Evolutionary conservation across 2,113 vertebrate species (phyloP), one percentile per base, ranked within the genome.

Genomic region (Pelodiscus sinensis): DNA sequence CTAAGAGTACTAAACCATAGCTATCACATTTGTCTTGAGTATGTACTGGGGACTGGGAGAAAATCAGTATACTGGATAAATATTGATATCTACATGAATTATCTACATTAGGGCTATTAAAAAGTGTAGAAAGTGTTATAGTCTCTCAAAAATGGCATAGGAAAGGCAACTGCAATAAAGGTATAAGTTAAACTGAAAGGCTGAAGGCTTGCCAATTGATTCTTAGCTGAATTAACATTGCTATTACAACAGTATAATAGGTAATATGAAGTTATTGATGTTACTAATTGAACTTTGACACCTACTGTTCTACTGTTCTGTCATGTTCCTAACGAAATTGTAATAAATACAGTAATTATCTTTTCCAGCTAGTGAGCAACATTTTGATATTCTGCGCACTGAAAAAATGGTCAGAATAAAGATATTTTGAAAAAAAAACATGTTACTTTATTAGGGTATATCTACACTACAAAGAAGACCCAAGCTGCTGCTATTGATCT

Each of bases 201-300:
- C 71, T 84, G 58, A 82, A 91, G 82, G 55, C 89, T 94, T 90
- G 82, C 84, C 65, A 92, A 80, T 9, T 79, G 82, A 78, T 58
- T 96, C 86, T 65, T 58, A 93, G 55, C 58, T 91, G 86, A 82
- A 92, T 44, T 89, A 93, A 91, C 83, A 80, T 84, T 94, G 91
- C 16, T 68, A 68, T n/a, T 68, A 91, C 82, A 80, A 38, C n/a
- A 73, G 6, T 51, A 82, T 75, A 94, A 90, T 29, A 93, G 82
- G 0, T 55, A 91, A 87, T 90, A 93, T 81, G 57, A 93, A 93
- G 79, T 95, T 95, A 94, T 87, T 92, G 93, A 93, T 93, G 91
- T 50, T 95, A 68, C 79, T 96, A 95, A 96, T 95, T 89, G 94
- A 92, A 96, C 84, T 80, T 38, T 94, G 92, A 85, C 95, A 91